These are phyloP conservation scores for Lordiphosa collinella DNA, from an alignment of 1,140 invertebrate species.

Conservation along the genomic window DNA sequence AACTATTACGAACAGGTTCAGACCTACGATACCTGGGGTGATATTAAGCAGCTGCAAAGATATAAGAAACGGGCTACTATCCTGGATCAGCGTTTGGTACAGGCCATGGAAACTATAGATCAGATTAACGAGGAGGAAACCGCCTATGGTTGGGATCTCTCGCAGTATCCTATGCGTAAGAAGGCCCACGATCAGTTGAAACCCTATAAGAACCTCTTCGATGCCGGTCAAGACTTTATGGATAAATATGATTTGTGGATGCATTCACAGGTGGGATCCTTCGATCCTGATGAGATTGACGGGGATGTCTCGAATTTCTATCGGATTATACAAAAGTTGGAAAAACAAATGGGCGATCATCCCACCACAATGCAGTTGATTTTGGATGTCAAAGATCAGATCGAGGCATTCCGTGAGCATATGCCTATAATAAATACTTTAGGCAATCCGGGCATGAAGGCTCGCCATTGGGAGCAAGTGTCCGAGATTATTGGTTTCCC, in stretches of 20 bases:
- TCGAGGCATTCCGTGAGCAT: constrained; percentile 94
- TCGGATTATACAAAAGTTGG: constrained; percentile 91
- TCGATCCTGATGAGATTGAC: constrained; percentile 94
- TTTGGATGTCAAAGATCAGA: constrained; percentile 82
- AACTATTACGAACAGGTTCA: constrained; percentile 90
- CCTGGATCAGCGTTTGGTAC: constrained; percentile 85
- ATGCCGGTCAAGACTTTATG: constrained; percentile 92
- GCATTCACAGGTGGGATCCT: constrained; percentile 88
- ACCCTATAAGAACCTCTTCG: constrained; percentile 94
- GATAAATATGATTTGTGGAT: constrained; percentile 92
- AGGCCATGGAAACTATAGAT: constrained; percentile 90
- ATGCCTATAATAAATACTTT: constrained; percentile 94
- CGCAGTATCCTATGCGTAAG: constrained; percentile 92
- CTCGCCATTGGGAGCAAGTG: constrained; percentile 96
- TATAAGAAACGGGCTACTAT: constrained; percentile 90
- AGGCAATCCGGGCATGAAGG: constrained; percentile 96
- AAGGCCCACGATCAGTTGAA: constrained; percentile 86
- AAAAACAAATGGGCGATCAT: constrained; percentile 89
- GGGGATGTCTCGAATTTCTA: constrained; percentile 89
- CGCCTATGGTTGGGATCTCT: constrained; percentile 93
- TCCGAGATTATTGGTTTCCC: constrained; percentile 97
- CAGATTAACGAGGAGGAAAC: constrained; percentile 95
- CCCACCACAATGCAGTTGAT: constrained; percentile 85
- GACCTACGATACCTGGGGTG: constrained; percentile 93
- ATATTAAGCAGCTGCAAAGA: constrained; percentile 90